These are phyloP conservation scores for Apus apus DNA, from an alignment of 2,113 vertebrate species.

Conservation along the genomic window DNA sequence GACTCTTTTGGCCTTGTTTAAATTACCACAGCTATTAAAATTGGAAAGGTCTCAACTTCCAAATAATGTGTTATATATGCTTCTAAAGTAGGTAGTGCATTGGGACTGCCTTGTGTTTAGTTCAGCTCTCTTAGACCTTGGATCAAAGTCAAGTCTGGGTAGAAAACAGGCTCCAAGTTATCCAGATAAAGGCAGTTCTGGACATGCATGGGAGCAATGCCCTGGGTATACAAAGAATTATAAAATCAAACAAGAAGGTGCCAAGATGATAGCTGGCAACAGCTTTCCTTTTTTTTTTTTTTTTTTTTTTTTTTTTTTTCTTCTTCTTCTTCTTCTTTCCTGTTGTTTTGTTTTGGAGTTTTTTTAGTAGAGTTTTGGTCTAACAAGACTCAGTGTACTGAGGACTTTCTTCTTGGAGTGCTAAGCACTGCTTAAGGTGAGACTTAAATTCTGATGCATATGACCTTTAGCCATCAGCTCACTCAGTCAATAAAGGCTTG, in stretches of 20 bases:
- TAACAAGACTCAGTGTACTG: background rate
- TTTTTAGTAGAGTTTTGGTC: background rate
- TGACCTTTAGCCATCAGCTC: background rate
- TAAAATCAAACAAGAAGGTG: background rate
- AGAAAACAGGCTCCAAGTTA: background rate
- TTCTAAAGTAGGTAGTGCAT: background rate
- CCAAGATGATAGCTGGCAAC: background rate
- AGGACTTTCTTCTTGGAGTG: background rate
- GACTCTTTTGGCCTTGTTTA: background rate
- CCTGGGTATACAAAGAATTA: background rate
- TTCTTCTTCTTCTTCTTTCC: background rate
- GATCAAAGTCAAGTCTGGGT: background rate
- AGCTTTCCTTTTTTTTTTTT: background rate
- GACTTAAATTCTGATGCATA: background rate
- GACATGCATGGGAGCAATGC: background rate
- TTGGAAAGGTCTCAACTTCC: background rate
- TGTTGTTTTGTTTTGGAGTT: background rate
- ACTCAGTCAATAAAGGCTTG: background rate
- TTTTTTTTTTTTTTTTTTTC: no score
- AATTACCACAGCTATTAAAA: background rate
- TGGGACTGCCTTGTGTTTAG: background rate
- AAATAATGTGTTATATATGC: background rate
- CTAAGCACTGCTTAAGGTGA: background rate
- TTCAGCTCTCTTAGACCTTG: background rate
- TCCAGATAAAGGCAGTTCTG: background rate